Base-by-base conservation (phyloP, 2,113 vertebrate species). In the Hemicordylus capensis region DNA sequence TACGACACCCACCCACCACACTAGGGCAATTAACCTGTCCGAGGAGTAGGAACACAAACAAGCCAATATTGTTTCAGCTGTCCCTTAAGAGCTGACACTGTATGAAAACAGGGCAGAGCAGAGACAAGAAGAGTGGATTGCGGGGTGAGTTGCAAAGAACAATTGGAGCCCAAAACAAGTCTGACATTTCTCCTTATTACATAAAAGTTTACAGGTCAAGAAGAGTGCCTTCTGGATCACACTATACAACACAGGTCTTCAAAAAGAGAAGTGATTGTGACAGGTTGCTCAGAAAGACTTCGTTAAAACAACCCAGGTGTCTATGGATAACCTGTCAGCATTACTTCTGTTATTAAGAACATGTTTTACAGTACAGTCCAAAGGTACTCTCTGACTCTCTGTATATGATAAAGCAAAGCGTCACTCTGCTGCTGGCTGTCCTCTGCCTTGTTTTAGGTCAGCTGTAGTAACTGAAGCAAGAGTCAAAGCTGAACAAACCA, bases 1-100 rank as follows among this genome's bases (percentile, higher is more conserved):
- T 81, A 37, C 11, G 11, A 66, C 34, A 58, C 46, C 66, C 89
- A 89, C 87, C 66, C 89, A 89, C 87, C 75, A 59, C 85, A 80
- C 54, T 56, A 80, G 76, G 87, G 93, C 69, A 69, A 93, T 88
- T 92, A 91, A 90, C 91, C 87, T 63, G 39, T 34, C 19, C 69
- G 34, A 76, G 77, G 85, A 92, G 58, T 74, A 85, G 92, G 74
- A 84, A 86, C 85, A 75, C 85, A 58, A 58, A 85, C 56, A 85
- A 93, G 87, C 66, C 89, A 90, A 87, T 91, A 63, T 63, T 89
- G 88, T 88, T 92, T n/a, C 84, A 0, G 74, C 89, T 0, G 0
- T 26, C 75, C 86, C 86, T 90, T 48, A 84, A 0, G 48, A 85
- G 28, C 1, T 0, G 9, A 89, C 84, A 34, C 0, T 0, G 77